Evolutionary conservation across 1,140 invertebrate genomes (phyloP).

Genomic region (Luehdorfia chinensis): DNA sequence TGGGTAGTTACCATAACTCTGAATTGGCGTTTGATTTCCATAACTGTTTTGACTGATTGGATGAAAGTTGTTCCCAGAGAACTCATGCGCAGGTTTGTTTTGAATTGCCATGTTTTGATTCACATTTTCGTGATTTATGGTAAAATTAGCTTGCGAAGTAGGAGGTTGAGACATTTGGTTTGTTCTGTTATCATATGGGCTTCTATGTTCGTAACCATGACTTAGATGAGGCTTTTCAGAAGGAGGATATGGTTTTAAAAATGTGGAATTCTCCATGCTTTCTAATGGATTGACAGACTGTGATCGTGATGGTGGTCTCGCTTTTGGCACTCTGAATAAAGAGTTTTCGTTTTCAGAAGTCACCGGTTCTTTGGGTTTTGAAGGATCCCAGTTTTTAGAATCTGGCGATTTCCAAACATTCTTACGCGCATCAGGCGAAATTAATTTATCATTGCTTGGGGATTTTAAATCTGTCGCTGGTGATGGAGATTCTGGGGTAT

Average conservation of each 20-base stretch:
- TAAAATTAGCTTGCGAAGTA: conserved; percentile 54
- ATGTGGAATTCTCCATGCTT: conserved; percentile 68
- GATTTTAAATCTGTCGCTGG: conserved; percentile 58
- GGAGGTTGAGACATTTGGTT: conserved; percentile 43
- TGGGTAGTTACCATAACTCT: conserved; percentile 72
- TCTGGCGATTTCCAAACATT: conserved; percentile 72
- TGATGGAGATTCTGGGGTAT: conserved; percentile 55
- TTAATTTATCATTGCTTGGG: conserved; percentile 52
- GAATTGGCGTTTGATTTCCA: conserved; percentile 57
- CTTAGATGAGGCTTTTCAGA: conserved; percentile 57
- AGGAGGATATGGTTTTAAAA: conserved; percentile 77
- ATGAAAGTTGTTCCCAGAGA: conserved; percentile 63
- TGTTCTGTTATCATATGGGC: conserved; percentile 58
- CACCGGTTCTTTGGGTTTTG: conserved; percentile 47
- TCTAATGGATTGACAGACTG: conserved; percentile 63
- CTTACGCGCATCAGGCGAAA: conserved; percentile 45
- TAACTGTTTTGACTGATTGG: conserved; percentile 59
- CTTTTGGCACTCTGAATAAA: conserved; percentile 81
- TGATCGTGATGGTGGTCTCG: conserved; percentile 81
- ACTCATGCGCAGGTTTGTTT: conserved; percentile 56
- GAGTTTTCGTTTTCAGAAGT: conserved; percentile 70
- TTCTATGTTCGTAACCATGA: conserved; percentile 64
- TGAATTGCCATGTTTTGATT: conserved; percentile 40
- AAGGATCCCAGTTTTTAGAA: conserved; percentile 63
- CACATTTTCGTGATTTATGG: conserved; percentile 64